These are phyloP conservation scores for Microctenopoma steveboyesi DNA, from an alignment of 2,797 vertebrate species.

Conservation along the genomic window DNA sequence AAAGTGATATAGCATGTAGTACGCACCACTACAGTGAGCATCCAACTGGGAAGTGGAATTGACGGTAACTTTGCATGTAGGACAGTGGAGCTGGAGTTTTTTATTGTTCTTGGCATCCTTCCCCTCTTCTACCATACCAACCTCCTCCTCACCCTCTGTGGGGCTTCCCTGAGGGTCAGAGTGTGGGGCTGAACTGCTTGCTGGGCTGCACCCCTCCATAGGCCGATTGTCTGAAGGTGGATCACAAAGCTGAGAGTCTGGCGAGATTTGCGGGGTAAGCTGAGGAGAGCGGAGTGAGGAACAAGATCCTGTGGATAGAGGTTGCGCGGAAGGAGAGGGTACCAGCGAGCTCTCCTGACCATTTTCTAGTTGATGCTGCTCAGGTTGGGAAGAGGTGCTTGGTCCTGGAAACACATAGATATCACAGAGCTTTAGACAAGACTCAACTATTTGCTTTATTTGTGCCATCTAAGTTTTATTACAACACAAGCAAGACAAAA, in stretches of 20 bases:
- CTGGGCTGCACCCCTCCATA: constrained; percentile 33
- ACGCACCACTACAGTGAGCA: constrained; percentile 87
- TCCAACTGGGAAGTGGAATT: constrained; percentile 95
- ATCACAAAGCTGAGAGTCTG: constrained; percentile 76
- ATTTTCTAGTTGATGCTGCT: constrained; percentile 57
- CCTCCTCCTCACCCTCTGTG: constrained; percentile 58
- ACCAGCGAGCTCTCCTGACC: constrained; percentile 54
- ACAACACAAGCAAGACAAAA: background rate
- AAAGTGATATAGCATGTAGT: background rate
- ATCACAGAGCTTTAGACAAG: background rate
- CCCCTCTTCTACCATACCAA: constrained; percentile 48
- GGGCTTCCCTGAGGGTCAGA: constrained; percentile 54
- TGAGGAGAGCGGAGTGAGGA: constrained; percentile 50
- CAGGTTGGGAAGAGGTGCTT: constrained; percentile 45
- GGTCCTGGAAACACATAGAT: constrained; percentile 46
- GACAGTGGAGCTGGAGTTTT: constrained; percentile 89
- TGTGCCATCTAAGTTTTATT: background rate
- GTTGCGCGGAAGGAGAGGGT: constrained; percentile 44
- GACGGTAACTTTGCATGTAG: constrained; percentile 95
- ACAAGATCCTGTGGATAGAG: constrained; percentile 55
- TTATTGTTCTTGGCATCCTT: constrained; percentile 78
- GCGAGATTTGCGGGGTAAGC: constrained; percentile 67
- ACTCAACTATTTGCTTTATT: too few species aligned
- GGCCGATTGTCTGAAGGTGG: constrained; percentile 63
- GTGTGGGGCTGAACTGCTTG: constrained; percentile 13